These are phyloP conservation scores for Dromas ardeola DNA, from an alignment of 2,113 vertebrate genomes.

Conservation along the genomic window DNA sequence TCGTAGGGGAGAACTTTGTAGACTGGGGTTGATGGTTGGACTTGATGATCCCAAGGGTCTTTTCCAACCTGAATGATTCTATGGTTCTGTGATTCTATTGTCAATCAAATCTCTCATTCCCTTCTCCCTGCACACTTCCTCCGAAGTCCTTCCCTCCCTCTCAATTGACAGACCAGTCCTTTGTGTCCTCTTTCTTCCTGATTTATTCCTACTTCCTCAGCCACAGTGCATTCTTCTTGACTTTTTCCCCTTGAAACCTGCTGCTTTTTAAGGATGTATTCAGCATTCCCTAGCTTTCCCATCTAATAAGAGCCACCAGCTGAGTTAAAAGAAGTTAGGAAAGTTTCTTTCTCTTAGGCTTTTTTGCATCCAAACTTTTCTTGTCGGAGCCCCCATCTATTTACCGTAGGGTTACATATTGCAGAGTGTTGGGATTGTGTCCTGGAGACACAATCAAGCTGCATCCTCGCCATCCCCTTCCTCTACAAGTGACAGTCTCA, in stretches of 20 bases:
- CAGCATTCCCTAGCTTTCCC: not conserved
- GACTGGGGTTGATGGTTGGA: too few species aligned
- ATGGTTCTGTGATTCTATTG: too few species aligned
- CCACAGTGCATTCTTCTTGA: not conserved
- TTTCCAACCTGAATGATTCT: too few species aligned
- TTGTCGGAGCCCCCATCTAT: not conserved
- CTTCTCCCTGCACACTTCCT: not conserved
- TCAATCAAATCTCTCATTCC: not conserved
- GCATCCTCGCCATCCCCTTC: not conserved
- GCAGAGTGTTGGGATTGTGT: rapidly evolving
- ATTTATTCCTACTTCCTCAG: not conserved
- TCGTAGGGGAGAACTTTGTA: too few species aligned
- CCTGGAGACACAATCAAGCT: not conserved
- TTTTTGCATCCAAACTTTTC: not conserved
- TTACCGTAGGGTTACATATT: not conserved
- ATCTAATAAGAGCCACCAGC: not conserved
- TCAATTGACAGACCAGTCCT: not conserved
- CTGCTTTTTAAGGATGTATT: not conserved
- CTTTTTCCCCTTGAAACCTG: not conserved
- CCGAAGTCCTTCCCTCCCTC: not conserved
- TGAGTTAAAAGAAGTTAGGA: not conserved
- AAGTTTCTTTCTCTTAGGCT: not conserved
- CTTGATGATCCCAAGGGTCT: too few species aligned
- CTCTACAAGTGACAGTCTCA: rapidly evolving
- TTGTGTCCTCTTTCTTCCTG: not conserved